These are phyloP conservation scores for Equus przewalskii DNA, from an alignment of 2,113 vertebrate species.

Conservation along the genomic window DNA sequence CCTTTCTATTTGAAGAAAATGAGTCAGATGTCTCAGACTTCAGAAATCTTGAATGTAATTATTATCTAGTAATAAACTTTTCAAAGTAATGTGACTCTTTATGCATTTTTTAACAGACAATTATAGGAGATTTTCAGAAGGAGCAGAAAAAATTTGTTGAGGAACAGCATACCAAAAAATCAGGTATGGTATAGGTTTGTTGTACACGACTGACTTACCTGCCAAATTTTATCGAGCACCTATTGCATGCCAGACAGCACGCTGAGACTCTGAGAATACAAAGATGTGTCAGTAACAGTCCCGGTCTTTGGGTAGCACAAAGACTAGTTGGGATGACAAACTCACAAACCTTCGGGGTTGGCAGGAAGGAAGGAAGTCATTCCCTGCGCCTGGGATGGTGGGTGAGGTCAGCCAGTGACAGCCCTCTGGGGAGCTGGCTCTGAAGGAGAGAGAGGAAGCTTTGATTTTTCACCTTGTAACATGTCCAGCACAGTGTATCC, in stretches of 20 bases:
- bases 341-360: neutral
- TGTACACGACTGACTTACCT: neutral
- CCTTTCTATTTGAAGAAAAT: slow-evolving; percentile 37
- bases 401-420: neutral
- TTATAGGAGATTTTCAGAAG: slow-evolving; percentile 98
- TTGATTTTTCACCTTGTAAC: neutral
- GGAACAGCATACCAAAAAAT: slow-evolving; percentile 96
- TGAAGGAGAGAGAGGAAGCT: neutral
- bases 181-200: slow-evolving; percentile 88
- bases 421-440: neutral
- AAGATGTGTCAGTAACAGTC: neutral
- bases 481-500: neutral
- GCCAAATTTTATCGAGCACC: neutral
- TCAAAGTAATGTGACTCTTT: slow-evolving; percentile 61
- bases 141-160: slow-evolving; percentile 98
- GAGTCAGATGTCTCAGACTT: slow-evolving; percentile 26
- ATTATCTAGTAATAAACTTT: slow-evolving; percentile 53
- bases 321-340: neutral
- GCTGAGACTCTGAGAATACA: neutral
- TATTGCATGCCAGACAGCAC: neutral
- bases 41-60: slow-evolving; percentile 31
- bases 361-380: neutral
- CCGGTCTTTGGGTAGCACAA: neutral
- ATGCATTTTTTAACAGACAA: slow-evolving; percentile 90
- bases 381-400: neutral